Evolutionary conservation across 2,113 vertebrate genomes (phyloP), one percentile per base, ranked within the genome.

Genomic region (Hippocampus guttulatus): DNA sequence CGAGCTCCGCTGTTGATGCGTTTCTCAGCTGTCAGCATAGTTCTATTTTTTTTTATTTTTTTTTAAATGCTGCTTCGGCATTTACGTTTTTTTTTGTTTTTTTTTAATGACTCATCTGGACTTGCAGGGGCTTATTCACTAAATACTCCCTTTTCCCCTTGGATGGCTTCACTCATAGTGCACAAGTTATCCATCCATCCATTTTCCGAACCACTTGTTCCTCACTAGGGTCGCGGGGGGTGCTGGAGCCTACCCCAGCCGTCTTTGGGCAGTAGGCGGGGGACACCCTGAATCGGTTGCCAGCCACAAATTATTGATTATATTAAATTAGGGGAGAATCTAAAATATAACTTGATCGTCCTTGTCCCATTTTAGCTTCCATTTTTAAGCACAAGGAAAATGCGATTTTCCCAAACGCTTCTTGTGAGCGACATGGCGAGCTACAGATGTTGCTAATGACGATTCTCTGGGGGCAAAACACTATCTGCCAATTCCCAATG

Each of bases 401-500:
- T 23, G 77, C 79, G 73, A 65, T 79, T 84, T 82, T 84, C 77
- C 68, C 63, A 79, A 85, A 78, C 68, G 68, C 78, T 69, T 75
- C 85, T 84, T 83, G 73, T 62, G 75, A 60, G 74, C 75, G 82
- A 79, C 79, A 75, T 75, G 79, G 71, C 65, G 78, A 78, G 85
- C 52, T 51, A 30, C 30, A 75, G 87, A 75, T 85, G 85, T 88
- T 85, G 84, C 88, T 88, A 89, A 89, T 86, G 84, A 83, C 69
- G 70, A 83, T 89, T 84, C 86, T 87, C 81, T 51, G 4, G 76
- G 78, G 86, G 81, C 78, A 81, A 88, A 90, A 83, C 83, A 84
- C 81, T 87, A 78, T 87, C 86, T 89, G 78, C 84, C 82, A 77
- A 84, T 81, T 87, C 71, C 80, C 64, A 85, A 73, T 77, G 79